These are phyloP conservation scores for Cheiracanthium punctorium DNA, from an alignment of 2,888 invertebrate species.

Conservation along the genomic window DNA sequence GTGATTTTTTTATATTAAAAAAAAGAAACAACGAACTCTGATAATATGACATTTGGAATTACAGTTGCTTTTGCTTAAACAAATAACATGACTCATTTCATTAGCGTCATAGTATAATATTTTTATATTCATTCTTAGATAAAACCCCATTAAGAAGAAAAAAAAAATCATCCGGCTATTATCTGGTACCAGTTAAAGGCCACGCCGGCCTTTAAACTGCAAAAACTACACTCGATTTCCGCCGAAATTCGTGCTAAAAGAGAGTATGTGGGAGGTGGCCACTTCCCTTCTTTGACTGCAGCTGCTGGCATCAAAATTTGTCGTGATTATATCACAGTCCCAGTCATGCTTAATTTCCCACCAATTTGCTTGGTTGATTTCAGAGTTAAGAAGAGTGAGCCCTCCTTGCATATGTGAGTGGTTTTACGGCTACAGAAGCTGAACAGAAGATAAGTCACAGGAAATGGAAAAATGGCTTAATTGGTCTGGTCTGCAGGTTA, in stretches of 20 bases:
- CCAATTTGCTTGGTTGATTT: background rate
- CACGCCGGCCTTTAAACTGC: background rate
- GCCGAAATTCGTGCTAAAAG: slow-evolving; percentile 46
- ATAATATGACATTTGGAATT: too few species aligned
- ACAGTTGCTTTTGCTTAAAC: too few species aligned
- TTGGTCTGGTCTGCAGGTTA: too few species aligned
- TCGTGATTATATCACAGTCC: background rate
- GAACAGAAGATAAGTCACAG: background rate
- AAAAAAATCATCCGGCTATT: background rate
- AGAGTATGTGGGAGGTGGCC: background rate
- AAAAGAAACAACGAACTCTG: too few species aligned
- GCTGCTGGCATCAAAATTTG: slow-evolving; percentile 32
- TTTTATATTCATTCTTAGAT: too few species aligned
- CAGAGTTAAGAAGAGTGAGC: background rate
- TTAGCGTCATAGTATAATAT: too few species aligned
- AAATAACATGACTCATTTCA: too few species aligned
- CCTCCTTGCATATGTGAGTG: background rate
- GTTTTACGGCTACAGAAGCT: background rate
- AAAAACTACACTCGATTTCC: slow-evolving; percentile 25
- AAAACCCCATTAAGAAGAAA: too few species aligned
- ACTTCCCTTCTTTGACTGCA: slow-evolving; percentile 33
- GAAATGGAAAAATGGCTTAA: too few species aligned
- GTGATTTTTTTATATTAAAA: too few species aligned
- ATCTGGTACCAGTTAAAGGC: background rate
- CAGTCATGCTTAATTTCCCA: background rate